Percentiles rank a stretch among this genome's conserved stretches.
These are phyloP conservation scores for Hemicordylus capensis DNA, from an alignment of 2,113 vertebrate genomes.

Conservation along the genomic window DNA sequence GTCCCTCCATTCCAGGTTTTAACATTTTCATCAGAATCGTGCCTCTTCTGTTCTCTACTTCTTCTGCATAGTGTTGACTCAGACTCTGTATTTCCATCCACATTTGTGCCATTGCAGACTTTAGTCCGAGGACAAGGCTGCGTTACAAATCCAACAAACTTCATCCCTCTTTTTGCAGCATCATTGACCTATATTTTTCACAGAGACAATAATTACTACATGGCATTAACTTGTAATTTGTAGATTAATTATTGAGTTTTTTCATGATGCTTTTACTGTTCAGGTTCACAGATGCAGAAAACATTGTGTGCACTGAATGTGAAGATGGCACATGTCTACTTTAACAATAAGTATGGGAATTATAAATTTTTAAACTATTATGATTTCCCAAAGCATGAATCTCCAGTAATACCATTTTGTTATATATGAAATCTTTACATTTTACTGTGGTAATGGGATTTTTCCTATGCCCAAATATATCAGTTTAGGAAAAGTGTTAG, in stretches of 20 bases:
- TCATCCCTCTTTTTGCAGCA: conserved; percentile 85
- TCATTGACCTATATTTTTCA: conserved; percentile 83
- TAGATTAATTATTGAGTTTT: background rate
- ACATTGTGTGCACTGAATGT: background rate
- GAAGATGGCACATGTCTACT: background rate
- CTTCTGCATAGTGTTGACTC: conserved; percentile 39
- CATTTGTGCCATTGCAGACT: conserved; percentile 71
- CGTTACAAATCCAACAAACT: conserved; percentile 89
- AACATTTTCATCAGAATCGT: conserved; percentile 64
- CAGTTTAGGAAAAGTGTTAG: background rate
- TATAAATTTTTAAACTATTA: background rate
- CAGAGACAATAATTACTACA: conserved; percentile 37
- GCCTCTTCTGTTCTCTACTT: conserved; percentile 56
- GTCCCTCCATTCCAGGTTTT: conserved; percentile 69
- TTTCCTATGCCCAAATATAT: background rate
- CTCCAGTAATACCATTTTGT: background rate
- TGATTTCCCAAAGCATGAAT: background rate
- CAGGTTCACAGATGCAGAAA: background rate
- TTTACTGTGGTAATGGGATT: background rate
- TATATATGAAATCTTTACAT: background rate
- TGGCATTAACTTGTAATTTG: background rate
- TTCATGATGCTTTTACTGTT: background rate
- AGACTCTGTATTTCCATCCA: conserved; percentile 59
- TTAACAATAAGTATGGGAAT: background rate
- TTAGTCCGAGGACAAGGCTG: conserved; percentile 76